phyloP scores from a whole-genome alignment of 2,797 vertebrate species.

The Spea hammondii region DNA sequence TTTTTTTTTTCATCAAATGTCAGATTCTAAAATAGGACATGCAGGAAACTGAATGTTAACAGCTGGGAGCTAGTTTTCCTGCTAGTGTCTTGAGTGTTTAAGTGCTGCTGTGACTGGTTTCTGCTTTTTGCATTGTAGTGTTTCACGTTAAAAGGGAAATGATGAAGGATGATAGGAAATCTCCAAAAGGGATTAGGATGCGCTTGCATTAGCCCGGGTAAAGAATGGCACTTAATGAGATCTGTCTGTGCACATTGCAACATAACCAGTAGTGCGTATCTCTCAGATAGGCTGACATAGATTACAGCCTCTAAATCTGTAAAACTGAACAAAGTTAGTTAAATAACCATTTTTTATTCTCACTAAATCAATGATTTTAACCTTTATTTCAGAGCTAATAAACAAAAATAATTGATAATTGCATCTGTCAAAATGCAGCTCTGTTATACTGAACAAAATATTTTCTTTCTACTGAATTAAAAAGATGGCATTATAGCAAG shows the following conservation, averaged over 20 bases:
- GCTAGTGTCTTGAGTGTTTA: slow-evolving; percentile 48
- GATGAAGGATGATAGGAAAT: slow-evolving; percentile 49
- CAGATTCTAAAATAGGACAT: slow-evolving; percentile 55
- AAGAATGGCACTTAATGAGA: slow-evolving; percentile 68
- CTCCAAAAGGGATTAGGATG: slow-evolving; percentile 56
- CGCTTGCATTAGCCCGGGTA: slow-evolving; percentile 55
- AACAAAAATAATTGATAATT: slow-evolving; percentile 57
- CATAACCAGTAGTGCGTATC: slow-evolving; percentile 52
- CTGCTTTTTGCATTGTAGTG: slow-evolving; percentile 55
- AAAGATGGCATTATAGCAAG: background rate
- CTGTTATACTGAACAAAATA: slow-evolving; percentile 41
- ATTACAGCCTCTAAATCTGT: slow-evolving; percentile 55
- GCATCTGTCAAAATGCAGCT: background rate
- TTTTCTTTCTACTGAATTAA: background rate
- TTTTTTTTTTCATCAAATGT: slow-evolving; percentile 30
- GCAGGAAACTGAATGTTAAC: slow-evolving; percentile 44
- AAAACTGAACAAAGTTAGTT: slow-evolving; percentile 55
- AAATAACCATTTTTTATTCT: slow-evolving; percentile 18
- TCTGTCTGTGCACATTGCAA: slow-evolving; percentile 66
- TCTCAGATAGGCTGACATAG: slow-evolving; percentile 56
- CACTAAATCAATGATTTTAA: slow-evolving; percentile 39
- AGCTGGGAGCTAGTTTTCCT: slow-evolving; percentile 51
- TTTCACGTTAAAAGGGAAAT: slow-evolving; percentile 56
- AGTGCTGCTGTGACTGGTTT: slow-evolving; percentile 59
- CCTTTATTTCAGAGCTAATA: slow-evolving; percentile 54